These are phyloP conservation scores for Acrobasis consociella DNA, from an alignment of 2,888 invertebrate genomes.

Conservation along the genomic window DNA sequence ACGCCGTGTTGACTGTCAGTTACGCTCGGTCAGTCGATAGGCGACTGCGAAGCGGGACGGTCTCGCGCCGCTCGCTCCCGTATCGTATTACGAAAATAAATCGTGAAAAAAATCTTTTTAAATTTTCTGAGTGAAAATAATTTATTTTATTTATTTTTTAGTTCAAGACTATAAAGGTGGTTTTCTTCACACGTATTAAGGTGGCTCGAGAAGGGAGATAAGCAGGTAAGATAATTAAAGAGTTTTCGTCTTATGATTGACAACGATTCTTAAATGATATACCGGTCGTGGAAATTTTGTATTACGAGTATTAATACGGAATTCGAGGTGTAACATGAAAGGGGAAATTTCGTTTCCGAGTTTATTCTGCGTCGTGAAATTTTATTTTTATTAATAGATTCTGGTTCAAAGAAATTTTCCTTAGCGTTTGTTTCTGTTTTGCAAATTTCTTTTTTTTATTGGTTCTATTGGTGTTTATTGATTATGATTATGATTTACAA, in stretches of 20 bases:
- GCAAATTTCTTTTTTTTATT: conserved; percentile 8
- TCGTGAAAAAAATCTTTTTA: background rate
- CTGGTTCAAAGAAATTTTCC: conserved; percentile 3
- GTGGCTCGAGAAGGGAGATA: background rate
- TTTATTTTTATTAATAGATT: conserved; percentile 21
- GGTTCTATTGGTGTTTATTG: background rate
- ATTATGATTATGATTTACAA: background rate
- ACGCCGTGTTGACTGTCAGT: conserved; percentile 50
- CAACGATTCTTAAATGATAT: conserved; percentile 6
- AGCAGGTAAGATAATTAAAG: conserved; percentile 16
- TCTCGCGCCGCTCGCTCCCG: conserved; percentile 41
- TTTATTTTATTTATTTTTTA: background rate
- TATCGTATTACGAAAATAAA: conserved; percentile 21
- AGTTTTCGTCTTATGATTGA: conserved; percentile 18
- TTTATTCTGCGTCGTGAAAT: conserved; percentile 21
- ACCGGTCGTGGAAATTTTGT: conserved; percentile 5
- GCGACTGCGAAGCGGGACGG: conserved; percentile 46
- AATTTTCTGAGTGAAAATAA: background rate
- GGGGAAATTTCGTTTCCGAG: conserved; percentile 20
- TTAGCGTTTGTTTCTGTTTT: conserved; percentile 1
- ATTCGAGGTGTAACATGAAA: background rate
- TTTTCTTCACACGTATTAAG: background rate
- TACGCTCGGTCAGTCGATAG: conserved; percentile 69
- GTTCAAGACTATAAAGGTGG: background rate
- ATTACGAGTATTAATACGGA: conserved; percentile 19